Percentiles rank a stretch among this genome's conserved stretches.
phyloP scores from a whole-genome alignment of 2,797 vertebrate genomes.

The Falco biarmicus region DNA sequence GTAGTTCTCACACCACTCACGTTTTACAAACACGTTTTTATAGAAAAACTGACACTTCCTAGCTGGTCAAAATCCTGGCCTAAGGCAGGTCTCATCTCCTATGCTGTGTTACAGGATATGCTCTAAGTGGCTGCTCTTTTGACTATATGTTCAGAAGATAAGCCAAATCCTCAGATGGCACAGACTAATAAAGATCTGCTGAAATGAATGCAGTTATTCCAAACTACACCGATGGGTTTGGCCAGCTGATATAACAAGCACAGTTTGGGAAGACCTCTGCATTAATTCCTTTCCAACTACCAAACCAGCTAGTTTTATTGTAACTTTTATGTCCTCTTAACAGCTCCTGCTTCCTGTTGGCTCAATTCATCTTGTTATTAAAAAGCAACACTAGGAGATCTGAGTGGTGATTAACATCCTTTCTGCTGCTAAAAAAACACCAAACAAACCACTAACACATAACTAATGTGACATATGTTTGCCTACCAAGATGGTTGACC shows the following conservation, averaged over 20 bases:
- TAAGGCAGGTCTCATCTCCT: not conserved
- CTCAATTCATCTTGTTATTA: not conserved
- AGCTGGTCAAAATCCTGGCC: not conserved
- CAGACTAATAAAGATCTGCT: not conserved
- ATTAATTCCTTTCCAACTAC: not conserved
- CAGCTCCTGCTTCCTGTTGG: not conserved
- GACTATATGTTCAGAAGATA: not conserved
- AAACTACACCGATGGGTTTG: not conserved
- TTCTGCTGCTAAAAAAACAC: not conserved
- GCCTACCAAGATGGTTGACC: not conserved
- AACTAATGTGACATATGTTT: fast-evolving
- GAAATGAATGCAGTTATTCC: not conserved
- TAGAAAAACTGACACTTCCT: not conserved
- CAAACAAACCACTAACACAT: not conserved
- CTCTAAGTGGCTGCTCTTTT: not conserved
- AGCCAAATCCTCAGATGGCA: not conserved
- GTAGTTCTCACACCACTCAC: not conserved
- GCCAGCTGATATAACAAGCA: not conserved
- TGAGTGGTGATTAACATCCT: not conserved
- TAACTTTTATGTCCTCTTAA: not conserved
- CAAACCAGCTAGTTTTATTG: not conserved
- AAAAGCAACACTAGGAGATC: not conserved
- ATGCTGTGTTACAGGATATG: not conserved
- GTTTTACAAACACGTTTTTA: not conserved
- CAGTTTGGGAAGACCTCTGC: not conserved